Evolutionary conservation across 2,113 vertebrate species (phyloP).

Genomic region (Phoxinus phoxinus): DNA sequence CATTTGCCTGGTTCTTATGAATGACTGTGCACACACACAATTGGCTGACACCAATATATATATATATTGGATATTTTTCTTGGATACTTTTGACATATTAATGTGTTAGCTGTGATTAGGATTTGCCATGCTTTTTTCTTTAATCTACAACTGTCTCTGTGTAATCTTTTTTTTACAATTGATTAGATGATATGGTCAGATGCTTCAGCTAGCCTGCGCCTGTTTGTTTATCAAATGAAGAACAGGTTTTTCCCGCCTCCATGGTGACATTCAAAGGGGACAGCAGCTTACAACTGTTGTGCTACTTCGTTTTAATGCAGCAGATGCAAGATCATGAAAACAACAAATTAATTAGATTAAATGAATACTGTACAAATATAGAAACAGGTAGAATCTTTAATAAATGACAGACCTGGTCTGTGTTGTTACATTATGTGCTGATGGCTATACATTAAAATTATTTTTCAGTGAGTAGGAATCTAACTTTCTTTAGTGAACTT

Average conservation of each 20-base stretch:
- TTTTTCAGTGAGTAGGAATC: neutral
- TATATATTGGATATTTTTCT: neutral
- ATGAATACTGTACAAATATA: neutral
- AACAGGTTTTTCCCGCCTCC: constrained; percentile 32
- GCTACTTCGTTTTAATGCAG: neutral
- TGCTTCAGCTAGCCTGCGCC: constrained; percentile 19
- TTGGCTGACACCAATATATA: constrained; percentile 1
- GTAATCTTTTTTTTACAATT: neutral
- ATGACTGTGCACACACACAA: neutral
- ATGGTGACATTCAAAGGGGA: neutral
- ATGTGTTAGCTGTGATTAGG: neutral
- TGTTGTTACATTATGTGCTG: neutral
- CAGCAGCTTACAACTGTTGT: neutral
- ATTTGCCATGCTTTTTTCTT: constrained; percentile 11
- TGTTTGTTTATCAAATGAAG: constrained; percentile 31
- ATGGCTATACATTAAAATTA: neutral
- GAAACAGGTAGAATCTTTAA: neutral
- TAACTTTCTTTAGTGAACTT: neutral
- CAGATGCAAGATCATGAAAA: neutral
- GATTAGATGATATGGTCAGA: constrained; percentile 15
- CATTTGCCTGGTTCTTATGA: neutral
- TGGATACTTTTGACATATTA: neutral
- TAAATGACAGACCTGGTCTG: neutral
- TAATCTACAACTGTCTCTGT: constrained; percentile 18
- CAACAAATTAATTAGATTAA: neutral